Evolutionary conservation across 2,113 vertebrate genomes (phyloP).

Genomic region (Triplophysa rosa): DNA sequence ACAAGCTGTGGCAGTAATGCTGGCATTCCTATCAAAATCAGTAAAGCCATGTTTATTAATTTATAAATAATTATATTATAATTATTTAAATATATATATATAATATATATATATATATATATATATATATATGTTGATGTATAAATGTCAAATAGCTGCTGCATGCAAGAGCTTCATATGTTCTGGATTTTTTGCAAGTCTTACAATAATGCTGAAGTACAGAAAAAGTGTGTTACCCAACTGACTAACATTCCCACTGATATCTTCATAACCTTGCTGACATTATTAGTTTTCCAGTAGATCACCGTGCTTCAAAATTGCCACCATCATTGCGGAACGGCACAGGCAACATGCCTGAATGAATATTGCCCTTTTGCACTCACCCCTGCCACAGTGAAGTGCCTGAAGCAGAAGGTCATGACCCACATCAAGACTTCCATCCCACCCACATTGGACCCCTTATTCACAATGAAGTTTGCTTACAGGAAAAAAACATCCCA

Average conservation of each 20-base stretch:
- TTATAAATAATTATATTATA: background rate
- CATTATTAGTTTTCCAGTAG: no score
- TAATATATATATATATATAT: background rate
- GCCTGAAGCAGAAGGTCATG: constrained; percentile 35
- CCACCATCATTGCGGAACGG: background rate
- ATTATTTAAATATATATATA: background rate
- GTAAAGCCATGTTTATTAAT: background rate
- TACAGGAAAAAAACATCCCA: background rate
- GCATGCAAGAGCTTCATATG: no score
- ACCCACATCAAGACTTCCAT: constrained; percentile 13
- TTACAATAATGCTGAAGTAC: background rate
- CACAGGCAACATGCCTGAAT: constrained; percentile 19
- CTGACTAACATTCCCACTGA: background rate
- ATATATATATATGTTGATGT: no score
- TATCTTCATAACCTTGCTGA: no score
- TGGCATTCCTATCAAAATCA: background rate
- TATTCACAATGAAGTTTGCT: background rate
- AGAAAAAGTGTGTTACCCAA: background rate
- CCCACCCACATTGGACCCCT: constrained; percentile 32
- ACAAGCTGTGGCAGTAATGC: background rate
- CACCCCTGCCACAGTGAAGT: constrained; percentile 22
- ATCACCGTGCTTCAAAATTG: background rate
- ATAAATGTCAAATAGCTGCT: no score
- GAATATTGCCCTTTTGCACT: background rate
- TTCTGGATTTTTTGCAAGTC: no score